These are phyloP conservation scores for Oreochromis spilurus DNA, from an alignment of 2,113 vertebrate species.

Conservation along the genomic window DNA sequence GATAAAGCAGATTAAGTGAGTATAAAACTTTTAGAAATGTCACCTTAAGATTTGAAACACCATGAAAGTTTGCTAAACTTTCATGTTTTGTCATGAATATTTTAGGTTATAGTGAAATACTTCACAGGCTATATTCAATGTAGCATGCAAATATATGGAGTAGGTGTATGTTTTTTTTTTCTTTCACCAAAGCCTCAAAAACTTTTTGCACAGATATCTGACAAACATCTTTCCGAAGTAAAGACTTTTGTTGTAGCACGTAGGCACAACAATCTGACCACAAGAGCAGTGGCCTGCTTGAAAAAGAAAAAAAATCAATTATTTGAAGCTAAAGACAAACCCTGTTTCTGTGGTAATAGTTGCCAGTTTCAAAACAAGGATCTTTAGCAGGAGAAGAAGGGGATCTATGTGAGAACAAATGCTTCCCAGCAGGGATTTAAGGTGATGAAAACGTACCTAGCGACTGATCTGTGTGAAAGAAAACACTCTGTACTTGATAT, in stretches of 20 bases:
- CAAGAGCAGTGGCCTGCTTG: not conserved
- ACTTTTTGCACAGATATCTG: not conserved
- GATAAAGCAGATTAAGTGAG: not conserved
- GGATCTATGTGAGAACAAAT: not conserved
- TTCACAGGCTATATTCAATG: not conserved
- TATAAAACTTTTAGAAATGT: not conserved
- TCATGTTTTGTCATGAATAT: not conserved
- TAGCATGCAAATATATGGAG: not conserved
- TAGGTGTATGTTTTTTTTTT: not conserved
- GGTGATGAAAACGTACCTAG: not conserved
- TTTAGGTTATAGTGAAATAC: not conserved
- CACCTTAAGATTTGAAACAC: not conserved
- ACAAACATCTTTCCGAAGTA: not conserved
- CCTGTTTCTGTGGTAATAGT: not conserved
- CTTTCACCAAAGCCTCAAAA: not conserved
- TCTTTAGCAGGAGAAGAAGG: not conserved
- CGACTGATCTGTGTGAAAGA: not conserved
- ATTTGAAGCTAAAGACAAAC: not conserved
- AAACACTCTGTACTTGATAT: not conserved
- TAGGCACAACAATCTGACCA: not conserved
- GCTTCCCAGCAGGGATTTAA: not conserved
- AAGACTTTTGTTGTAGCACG: not conserved
- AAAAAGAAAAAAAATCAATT: not conserved
- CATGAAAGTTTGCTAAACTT: not conserved
- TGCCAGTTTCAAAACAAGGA: not conserved